Conservation (phyloP, 2,113 vertebrate genomes). For the Syrmaticus mikado region DNA sequence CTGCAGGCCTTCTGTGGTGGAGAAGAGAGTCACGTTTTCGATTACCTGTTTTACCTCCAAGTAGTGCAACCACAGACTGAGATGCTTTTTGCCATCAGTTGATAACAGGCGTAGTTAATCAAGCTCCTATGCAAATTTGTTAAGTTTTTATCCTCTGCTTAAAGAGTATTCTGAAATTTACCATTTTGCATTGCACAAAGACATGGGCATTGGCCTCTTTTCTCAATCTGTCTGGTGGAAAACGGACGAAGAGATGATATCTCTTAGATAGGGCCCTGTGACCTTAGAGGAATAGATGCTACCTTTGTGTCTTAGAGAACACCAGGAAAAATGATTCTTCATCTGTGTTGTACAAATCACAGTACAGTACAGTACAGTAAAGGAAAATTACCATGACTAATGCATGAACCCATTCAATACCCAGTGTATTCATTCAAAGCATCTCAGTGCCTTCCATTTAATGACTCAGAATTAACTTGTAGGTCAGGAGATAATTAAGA, state of each 20-base stretch:
- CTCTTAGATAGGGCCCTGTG: not conserved
- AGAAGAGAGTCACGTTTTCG: not conserved
- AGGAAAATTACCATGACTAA: not conserved
- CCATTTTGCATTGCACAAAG: not conserved
- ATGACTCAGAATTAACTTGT: not conserved
- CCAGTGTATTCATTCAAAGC: not conserved
- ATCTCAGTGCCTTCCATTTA: not conserved
- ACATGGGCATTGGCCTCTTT: not conserved
- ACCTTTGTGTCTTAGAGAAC: not conserved
- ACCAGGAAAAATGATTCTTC: not conserved
- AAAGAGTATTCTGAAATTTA: not conserved
- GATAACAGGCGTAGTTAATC: not conserved
- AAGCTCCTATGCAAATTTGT: not conserved
- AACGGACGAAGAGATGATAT: not conserved
- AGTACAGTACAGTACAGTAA: not conserved
- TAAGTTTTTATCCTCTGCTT: not conserved
- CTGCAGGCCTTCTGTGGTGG: slow-evolving; percentile 84
- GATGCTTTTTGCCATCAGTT: not conserved
- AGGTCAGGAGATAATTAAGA: not conserved
- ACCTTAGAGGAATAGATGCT: not conserved
- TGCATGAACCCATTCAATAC: not conserved
- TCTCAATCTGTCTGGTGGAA: not conserved
- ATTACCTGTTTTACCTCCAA: slow-evolving; percentile 48
- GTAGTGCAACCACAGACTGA: not conserved
- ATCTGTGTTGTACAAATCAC: not conserved